phyloP scores from a whole-genome alignment of 2,797 vertebrate species.

The Amphiprion clarkii region DNA sequence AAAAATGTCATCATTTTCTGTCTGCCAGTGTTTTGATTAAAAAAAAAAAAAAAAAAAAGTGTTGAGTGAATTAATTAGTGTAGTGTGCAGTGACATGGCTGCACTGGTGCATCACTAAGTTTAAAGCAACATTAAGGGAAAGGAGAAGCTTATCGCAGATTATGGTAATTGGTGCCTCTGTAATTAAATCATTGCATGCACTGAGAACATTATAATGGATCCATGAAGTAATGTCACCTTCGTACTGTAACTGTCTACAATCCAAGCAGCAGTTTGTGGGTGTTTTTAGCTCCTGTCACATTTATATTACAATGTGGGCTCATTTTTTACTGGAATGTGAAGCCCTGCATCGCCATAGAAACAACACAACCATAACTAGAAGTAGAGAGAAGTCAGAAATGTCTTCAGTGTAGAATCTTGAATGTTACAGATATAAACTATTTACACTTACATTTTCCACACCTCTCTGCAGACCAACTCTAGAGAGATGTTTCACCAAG shows the following conservation, averaged over 20 bases:
- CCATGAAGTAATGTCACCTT: background rate
- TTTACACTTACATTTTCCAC: too few species aligned
- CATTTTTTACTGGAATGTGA: too few species aligned
- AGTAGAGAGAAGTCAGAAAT: too few species aligned
- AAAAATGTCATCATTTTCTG: background rate
- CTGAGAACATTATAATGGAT: background rate
- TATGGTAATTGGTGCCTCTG: conserved; percentile 31
- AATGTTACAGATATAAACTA: too few species aligned
- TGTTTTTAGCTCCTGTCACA: too few species aligned
- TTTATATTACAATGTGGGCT: too few species aligned
- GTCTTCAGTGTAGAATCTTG: too few species aligned
- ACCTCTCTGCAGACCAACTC: too few species aligned
- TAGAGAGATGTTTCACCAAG: too few species aligned
- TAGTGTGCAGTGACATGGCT: background rate
- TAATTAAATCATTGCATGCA: conserved; percentile 36
- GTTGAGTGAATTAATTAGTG: conserved; percentile 27
- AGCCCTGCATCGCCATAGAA: too few species aligned
- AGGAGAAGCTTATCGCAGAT: conserved; percentile 28
- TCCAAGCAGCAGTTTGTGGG: too few species aligned
- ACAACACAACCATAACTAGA: too few species aligned
- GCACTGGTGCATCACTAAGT: conserved; percentile 35
- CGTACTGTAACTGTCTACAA: background rate
- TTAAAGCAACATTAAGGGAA: conserved; percentile 4
- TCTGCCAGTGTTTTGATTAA: background rate
- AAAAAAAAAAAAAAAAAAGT: background rate